These are phyloP conservation scores for Epinephelus malabaricus DNA, from an alignment of 2,797 vertebrate species.

Conservation along the genomic window DNA sequence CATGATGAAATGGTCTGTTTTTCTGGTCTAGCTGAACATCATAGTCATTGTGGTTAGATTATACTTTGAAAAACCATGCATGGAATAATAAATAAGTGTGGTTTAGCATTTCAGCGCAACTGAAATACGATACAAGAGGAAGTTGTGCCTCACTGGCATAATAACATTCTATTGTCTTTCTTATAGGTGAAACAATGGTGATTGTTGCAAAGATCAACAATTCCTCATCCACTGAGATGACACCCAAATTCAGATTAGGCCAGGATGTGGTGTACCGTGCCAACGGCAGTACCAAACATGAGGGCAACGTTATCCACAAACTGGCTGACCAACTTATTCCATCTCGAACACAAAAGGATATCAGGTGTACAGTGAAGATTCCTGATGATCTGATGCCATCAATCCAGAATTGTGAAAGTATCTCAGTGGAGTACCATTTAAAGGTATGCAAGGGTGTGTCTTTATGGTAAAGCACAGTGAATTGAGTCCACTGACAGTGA, in stretches of 20 bases:
- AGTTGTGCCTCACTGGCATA: neutral
- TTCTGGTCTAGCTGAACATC: neutral
- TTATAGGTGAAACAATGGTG: conserved; percentile 90
- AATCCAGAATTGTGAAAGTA: conserved; percentile 91
- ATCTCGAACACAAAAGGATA: conserved; percentile 85
- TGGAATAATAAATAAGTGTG: neutral
- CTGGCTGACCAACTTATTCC: conserved; percentile 83
- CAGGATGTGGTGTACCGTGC: conserved; percentile 87
- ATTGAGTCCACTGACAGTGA: neutral
- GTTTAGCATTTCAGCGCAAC: neutral
- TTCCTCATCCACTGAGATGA: conserved; percentile 90
- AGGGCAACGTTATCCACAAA: conserved; percentile 83
- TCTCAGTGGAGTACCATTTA: conserved; percentile 90
- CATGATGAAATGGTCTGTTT: neutral
- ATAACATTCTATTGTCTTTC: neutral
- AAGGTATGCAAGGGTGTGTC: conserved; percentile 81
- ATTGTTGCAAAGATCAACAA: conserved; percentile 93
- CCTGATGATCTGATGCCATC: conserved; percentile 82
- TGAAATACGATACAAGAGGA: neutral
- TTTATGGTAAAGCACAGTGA: neutral
- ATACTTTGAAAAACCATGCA: neutral
- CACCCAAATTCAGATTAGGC: conserved; percentile 90
- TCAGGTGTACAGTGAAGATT: conserved; percentile 88
- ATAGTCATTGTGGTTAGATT: neutral
- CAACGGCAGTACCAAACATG: conserved; percentile 84